phyloP scores from a whole-genome alignment of 2,113 vertebrate genomes.

The Struthio camelus region DNA sequence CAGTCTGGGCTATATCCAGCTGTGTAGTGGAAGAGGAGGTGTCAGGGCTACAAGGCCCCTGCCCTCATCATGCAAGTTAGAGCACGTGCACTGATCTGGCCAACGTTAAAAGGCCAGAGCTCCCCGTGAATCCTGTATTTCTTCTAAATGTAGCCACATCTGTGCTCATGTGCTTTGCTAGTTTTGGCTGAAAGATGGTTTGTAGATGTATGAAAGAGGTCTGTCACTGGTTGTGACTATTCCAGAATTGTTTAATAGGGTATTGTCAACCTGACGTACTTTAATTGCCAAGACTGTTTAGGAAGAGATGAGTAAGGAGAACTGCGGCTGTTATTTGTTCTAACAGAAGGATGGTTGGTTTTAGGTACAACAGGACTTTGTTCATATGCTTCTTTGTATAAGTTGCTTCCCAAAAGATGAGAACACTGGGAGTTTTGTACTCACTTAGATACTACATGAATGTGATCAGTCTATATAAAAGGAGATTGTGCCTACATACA shows the following conservation, averaged over 20 bases:
- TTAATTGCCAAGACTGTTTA: not conserved
- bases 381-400: not conserved
- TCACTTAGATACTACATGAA: not conserved
- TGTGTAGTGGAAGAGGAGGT: not conserved
- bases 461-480: not conserved
- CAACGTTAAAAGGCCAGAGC: not conserved
- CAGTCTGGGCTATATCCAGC: not conserved
- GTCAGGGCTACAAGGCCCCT: not conserved
- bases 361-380: not conserved
- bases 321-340: not conserved
- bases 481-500: not conserved
- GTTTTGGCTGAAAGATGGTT: not conserved
- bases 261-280: not conserved
- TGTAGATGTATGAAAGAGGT: not conserved
- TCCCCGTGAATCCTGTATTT: not conserved
- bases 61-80: not conserved
- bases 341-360: not conserved
- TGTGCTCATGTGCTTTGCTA: not conserved
- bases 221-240: not conserved
- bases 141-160: not conserved
- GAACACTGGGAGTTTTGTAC: not conserved
- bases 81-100: accelerated
- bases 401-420: not conserved
- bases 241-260: not conserved
- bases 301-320: not conserved